These are phyloP conservation scores for Petrophora chlorosata DNA, from an alignment of 2,888 invertebrate genomes.

Conservation along the genomic window DNA sequence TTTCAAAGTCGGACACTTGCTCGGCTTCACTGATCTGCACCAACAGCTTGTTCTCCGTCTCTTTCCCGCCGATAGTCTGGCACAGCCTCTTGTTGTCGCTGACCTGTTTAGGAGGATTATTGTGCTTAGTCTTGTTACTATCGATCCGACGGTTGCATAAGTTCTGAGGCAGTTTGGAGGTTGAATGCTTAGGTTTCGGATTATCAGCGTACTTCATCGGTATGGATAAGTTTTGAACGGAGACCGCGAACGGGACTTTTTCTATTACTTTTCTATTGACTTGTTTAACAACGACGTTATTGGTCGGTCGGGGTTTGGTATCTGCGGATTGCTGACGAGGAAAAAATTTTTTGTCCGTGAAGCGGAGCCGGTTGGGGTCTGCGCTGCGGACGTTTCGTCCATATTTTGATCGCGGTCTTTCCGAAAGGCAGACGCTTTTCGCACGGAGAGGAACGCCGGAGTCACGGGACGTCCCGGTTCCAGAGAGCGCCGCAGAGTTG, in stretches of 20 bases:
- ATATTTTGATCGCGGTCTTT: slow-evolving; percentile 68
- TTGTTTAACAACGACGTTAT: slow-evolving; percentile 58
- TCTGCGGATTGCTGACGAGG: slow-evolving; percentile 45
- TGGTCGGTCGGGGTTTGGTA: slow-evolving; percentile 42
- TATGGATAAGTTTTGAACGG: slow-evolving; percentile 71
- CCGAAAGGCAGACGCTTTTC: slow-evolving; percentile 67
- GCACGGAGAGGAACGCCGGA: slow-evolving; percentile 62
- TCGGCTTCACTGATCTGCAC: slow-evolving; percentile 85
- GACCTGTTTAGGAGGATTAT: slow-evolving; percentile 76
- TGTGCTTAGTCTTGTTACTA: slow-evolving; percentile 68
- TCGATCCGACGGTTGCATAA: slow-evolving; percentile 49
- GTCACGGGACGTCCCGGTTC: slow-evolving; percentile 36
- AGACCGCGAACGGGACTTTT: slow-evolving; percentile 68
- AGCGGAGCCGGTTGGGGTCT: slow-evolving; percentile 53
- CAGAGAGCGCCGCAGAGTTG: slow-evolving; percentile 50
- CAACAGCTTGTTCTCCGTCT: slow-evolving; percentile 80
- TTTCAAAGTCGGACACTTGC: slow-evolving; percentile 84
- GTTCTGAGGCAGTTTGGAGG: slow-evolving; percentile 59
- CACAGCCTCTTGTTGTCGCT: slow-evolving; percentile 76
- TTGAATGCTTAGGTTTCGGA: slow-evolving; percentile 59
- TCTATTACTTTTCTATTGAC: slow-evolving; percentile 63
- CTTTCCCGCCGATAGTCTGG: slow-evolving; percentile 64
- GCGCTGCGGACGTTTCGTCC: slow-evolving; percentile 65
- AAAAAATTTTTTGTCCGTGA: slow-evolving; percentile 55
- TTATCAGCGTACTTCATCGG: slow-evolving; percentile 74